Percentiles rank a stretch among this genome's conserved stretches.
Evolutionary conservation across 2,113 vertebrate genomes (phyloP).

Genomic region (Lampris incognitus): DNA sequence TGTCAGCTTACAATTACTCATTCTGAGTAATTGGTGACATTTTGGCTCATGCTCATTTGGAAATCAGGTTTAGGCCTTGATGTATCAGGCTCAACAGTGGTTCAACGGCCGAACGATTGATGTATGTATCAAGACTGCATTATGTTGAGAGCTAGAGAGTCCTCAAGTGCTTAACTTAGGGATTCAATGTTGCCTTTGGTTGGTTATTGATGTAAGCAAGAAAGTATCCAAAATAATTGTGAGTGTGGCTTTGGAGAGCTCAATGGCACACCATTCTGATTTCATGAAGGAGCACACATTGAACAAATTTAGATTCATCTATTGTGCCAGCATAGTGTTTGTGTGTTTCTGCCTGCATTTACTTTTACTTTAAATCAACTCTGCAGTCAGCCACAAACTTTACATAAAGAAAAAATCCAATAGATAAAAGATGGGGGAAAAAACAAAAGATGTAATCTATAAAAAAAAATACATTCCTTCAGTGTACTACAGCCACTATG

Average conservation of each 20-base stretch:
- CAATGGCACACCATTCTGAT: constrained; percentile 68
- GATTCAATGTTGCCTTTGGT: constrained; percentile 60
- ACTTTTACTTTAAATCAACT: constrained; percentile 77
- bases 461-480: constrained; percentile 57
- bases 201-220: constrained; percentile 72
- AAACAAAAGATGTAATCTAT: not conserved
- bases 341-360: constrained; percentile 68
- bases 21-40: not conserved
- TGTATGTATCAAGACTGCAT: constrained; percentile 48
- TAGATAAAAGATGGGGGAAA: constrained; percentile 52
- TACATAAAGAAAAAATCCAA: constrained; percentile 59
- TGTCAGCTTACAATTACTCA: not conserved
- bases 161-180: constrained; percentile 55
- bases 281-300: constrained; percentile 72
- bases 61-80: constrained; percentile 4
- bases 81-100: constrained; percentile 32
- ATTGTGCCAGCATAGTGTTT: constrained; percentile 34
- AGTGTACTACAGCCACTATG: constrained; percentile 46
- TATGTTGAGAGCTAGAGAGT: constrained; percentile 50
- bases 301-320: constrained; percentile 76
- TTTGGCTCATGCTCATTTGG: not conserved
- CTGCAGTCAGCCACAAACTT: constrained; percentile 69
- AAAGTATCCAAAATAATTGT: constrained; percentile 54
- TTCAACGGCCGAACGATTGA: constrained; percentile 27
- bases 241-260: constrained; percentile 66